Percentiles rank a stretch among this genome's conserved stretches.
Conservation (phyloP, 2,888 invertebrate species). For the Masnerella sp. region DNA sequence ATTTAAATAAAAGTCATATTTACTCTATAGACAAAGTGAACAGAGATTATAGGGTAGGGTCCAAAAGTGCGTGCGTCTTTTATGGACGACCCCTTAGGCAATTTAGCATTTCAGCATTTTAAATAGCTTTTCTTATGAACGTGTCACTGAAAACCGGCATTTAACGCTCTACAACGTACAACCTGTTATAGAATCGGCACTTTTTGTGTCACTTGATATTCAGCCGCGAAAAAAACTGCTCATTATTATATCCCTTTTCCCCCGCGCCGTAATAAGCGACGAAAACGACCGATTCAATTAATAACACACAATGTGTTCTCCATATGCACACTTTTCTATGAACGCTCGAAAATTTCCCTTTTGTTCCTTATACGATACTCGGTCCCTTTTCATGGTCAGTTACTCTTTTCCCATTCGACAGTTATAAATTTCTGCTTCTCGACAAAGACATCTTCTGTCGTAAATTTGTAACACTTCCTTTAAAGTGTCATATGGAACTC, state of each 20-base stretch:
- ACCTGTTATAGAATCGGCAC: constrained; percentile 39
- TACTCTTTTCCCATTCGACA: constrained; percentile 24
- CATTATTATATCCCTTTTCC: constrained; percentile 15
- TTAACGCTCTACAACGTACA: constrained; percentile 27
- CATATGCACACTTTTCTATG: constrained; percentile 33
- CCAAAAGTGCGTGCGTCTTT: constrained; percentile 48
- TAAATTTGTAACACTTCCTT: too few species aligned
- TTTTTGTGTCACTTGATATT: constrained; percentile 37
- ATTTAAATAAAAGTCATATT: constrained; percentile 51
- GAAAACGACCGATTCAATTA: constrained; percentile 21
- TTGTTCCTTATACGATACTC: constrained; percentile 22
- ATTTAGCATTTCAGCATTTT: constrained; percentile 45
- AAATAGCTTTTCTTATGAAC: constrained; percentile 43
- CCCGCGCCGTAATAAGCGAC: constrained; percentile 22
- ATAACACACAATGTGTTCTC: constrained; percentile 33
- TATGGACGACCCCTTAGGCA: constrained; percentile 46
- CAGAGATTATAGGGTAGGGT: constrained; percentile 49
- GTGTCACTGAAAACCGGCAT: constrained; percentile 37
- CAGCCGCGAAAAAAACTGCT: constrained; percentile 19
- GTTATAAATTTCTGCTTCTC: constrained; percentile 29
- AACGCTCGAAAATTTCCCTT: constrained; percentile 32
- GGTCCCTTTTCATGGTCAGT: constrained; percentile 23
- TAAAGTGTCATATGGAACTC: too few species aligned
- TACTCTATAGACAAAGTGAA: constrained; percentile 41
- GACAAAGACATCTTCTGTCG: too few species aligned